Evolutionary conservation across 2,888 invertebrate species (phyloP).

Genomic region (Pachliopta kotzebuea): DNA sequence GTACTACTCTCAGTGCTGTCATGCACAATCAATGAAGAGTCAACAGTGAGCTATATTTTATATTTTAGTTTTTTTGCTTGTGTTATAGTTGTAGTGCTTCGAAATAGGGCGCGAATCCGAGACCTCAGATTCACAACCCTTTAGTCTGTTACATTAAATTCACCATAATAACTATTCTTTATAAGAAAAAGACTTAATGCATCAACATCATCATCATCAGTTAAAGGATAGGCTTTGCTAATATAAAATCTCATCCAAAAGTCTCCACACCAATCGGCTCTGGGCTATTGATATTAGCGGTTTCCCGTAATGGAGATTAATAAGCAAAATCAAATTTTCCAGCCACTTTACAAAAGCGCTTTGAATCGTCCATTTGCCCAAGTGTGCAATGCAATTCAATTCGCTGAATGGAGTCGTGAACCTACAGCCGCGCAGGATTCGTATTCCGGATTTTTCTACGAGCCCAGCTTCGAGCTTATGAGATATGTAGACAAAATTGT

Average conservation of each 20-base stretch:
- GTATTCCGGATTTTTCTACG: conserved; percentile 38
- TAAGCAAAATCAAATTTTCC: conserved; percentile 23
- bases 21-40: conserved; percentile 53
- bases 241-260: no score
- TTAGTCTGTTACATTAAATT: background rate
- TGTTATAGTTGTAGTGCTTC: background rate
- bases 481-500: conserved; percentile 70
- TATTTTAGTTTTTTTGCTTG: no score
- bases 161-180: no score
- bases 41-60: conserved; percentile 44
- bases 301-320: no score
- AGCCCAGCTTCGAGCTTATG: conserved; percentile 58
- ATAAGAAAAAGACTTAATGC: no score
- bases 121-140: background rate
- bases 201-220: no score
- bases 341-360: conserved; percentile 44
- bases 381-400: conserved; percentile 48
- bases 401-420: conserved; percentile 50
- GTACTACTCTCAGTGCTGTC: conserved; percentile 69
- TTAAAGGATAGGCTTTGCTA: no score
- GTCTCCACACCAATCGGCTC: no score
- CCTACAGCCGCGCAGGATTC: conserved; percentile 23
- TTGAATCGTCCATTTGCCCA: conserved; percentile 44
- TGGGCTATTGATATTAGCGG: no score
- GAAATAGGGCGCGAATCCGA: background rate